Base-by-base conservation (phyloP, 1,140 invertebrate species). In the Aethina tumida region DNA sequence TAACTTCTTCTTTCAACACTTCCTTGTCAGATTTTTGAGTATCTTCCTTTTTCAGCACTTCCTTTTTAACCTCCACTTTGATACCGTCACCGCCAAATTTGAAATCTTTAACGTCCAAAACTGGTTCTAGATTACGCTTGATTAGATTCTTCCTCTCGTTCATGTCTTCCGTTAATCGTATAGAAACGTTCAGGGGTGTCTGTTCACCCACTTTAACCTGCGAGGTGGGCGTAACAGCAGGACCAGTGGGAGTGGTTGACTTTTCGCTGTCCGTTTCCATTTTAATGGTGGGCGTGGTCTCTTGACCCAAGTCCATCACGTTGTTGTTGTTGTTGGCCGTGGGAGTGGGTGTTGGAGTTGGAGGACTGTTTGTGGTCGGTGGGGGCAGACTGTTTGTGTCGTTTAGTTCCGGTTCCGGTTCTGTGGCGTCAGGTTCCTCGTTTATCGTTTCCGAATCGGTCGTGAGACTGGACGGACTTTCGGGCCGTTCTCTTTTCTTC, bases 391-490 rank as follows among this genome's bases (percentile, higher is more conserved):
- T 42, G 13, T 28, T 24, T 13, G 52, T 27, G 56, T 73, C 64
- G 59, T 69, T 59, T 45, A 67, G 53, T 62, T 73, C 70, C 53
- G 69, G 59, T 61, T 80, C 69, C 55, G 72, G 63, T 41, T 76
- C 70, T 37, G 60, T 64, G 57, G 62, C 71, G 51, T 84, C 81
- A 5, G 68, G 73, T 50, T 85, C 83, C 58, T 87, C 83, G 61
- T 82, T 77, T 16, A 80, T 73, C 13, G 81, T 77, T 47, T 80
- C 82, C 35, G 81, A 84, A 53, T 87, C 84, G 28, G 83, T 82
- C 14, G 81, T 84, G 27, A 84, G 67, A 53, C 82, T 87, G 56
- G 79, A 76, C 7, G 85, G 84, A 64, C 83, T 87, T 41, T 74
- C 73, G 10, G 69, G 62, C 28, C 79, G 60, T 46, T 82, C 79